Evolutionary conservation across 2,888 invertebrate genomes (phyloP).

Genomic region (Torymus texanus): DNA sequence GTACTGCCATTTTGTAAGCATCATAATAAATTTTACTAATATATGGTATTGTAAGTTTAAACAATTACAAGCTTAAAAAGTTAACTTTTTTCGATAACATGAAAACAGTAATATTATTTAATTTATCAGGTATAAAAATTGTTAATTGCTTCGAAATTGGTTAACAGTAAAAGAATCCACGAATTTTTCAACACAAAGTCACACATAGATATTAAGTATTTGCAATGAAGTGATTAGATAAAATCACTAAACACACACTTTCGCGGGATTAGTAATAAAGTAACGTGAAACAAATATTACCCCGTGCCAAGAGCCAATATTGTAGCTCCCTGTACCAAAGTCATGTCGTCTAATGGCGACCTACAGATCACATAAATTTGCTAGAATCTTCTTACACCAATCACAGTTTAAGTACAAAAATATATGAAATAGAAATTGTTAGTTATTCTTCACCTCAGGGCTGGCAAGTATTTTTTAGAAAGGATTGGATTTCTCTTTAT

Average conservation of each 20-base stretch:
- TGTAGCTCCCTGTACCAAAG: conserved; percentile 72
- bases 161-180: no score
- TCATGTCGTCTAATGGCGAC: conserved; percentile 70
- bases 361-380: conserved; percentile 62
- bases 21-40: background rate
- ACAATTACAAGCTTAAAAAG: no score
- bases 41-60: background rate
- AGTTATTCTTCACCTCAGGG: no score
- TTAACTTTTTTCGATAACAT: no score
- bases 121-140: no score
- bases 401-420: background rate
- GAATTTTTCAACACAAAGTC: conserved; percentile 5
- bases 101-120: no score
- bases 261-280: conserved; percentile 47
- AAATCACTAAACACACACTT: background rate
- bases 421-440: no score
- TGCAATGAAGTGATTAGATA: no score
- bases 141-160: no score
- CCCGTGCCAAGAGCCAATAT: conserved; percentile 73
- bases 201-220: background rate
- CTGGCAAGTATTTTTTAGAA: background rate
- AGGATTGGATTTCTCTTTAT: no score
- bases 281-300: conserved; percentile 65
- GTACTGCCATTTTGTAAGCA: background rate
- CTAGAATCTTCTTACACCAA: conserved; percentile 33